These are phyloP conservation scores for Halichondria panicea DNA, from an alignment of 37 sponge, comb jelly and placozoan genomes.

Conservation along the genomic window DNA sequence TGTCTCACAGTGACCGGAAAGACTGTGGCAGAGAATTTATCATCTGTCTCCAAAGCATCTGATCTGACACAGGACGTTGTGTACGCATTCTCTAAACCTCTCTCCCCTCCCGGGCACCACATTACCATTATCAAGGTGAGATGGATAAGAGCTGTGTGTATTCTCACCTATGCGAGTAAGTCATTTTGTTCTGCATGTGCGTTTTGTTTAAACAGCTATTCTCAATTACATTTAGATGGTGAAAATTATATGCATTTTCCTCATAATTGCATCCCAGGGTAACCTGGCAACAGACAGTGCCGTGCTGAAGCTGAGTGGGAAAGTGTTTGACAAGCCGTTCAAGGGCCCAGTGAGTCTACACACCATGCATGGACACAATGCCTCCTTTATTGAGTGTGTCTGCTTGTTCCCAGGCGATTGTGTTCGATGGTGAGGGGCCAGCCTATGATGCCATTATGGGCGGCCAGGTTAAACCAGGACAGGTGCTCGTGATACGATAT, in stretches of 20 bases:
- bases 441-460: conserved; percentile 73
- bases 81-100: conserved; percentile 34
- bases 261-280: conserved; percentile 13
- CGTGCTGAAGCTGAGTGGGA: conserved; percentile 76
- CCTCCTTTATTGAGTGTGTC: too few relatives aligned
- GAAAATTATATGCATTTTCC: background rate
- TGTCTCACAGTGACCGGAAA: conserved; percentile 76
- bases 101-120: conserved; percentile 58
- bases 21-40: conserved; percentile 68
- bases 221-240: background rate
- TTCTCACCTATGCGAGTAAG: too few relatives aligned
- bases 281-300: conserved; percentile 66
- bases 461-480: conserved; percentile 61
- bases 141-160: background rate
- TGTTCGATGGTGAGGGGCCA: conserved; percentile 69
- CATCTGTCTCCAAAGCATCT: conserved; percentile 14
- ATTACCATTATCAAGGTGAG: conserved; percentile 56
- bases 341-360: conserved; percentile 67
- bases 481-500: conserved; percentile 70
- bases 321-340: conserved; percentile 61
- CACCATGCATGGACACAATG: too few relatives aligned
- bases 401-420: conserved; percentile 78
- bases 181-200: too few relatives aligned
- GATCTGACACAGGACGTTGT: conserved; percentile 59
- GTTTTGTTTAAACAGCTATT: background rate